Conservation (phyloP, 2,888 invertebrate genomes). For the Plagodis pulveraria region DNA sequence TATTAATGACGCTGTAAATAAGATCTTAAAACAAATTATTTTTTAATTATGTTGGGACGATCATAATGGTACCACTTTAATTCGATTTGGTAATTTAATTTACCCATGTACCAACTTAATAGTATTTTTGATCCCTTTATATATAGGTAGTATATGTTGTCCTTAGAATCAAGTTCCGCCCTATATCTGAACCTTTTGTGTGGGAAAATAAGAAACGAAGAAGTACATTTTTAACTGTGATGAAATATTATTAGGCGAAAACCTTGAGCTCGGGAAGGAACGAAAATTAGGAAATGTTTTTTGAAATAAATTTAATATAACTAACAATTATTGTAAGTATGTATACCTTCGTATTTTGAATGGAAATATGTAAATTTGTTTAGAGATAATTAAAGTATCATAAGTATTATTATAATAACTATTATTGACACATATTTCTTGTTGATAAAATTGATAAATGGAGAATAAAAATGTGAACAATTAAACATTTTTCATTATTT, state of each 20-base stretch:
- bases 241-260: slow-evolving; percentile 72
- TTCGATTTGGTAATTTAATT: slow-evolving; percentile 44
- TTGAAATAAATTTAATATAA: slow-evolving; percentile 46
- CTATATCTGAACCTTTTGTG: slow-evolving; percentile 22
- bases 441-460: slow-evolving; percentile 65
- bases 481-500: slow-evolving; percentile 9
- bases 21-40: slow-evolving; percentile 63
- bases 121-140: slow-evolving; percentile 55
- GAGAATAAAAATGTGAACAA: slow-evolving; percentile 77
- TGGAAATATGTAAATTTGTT: slow-evolving; percentile 71
- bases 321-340: slow-evolving; percentile 47
- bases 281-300: slow-evolving; percentile 55
- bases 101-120: slow-evolving; percentile 36
- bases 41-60: slow-evolving; percentile 63
- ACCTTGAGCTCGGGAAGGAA: slow-evolving; percentile 61
- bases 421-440: slow-evolving; percentile 76
- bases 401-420: slow-evolving; percentile 80
- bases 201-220: slow-evolving; percentile 58
- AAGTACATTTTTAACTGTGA: slow-evolving; percentile 83
- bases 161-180: slow-evolving; percentile 37
- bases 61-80: slow-evolving; percentile 44
- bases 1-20: slow-evolving; percentile 68
- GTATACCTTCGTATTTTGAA: slow-evolving; percentile 59
- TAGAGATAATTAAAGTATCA: slow-evolving; percentile 70
- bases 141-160: slow-evolving; percentile 27